A percentile compares a stretch with the other conserved stretches of the same genome.
These are phyloP conservation scores for Aphelinus atriplicis DNA, from an alignment of 1,140 invertebrate genomes.

Conservation along the genomic window DNA sequence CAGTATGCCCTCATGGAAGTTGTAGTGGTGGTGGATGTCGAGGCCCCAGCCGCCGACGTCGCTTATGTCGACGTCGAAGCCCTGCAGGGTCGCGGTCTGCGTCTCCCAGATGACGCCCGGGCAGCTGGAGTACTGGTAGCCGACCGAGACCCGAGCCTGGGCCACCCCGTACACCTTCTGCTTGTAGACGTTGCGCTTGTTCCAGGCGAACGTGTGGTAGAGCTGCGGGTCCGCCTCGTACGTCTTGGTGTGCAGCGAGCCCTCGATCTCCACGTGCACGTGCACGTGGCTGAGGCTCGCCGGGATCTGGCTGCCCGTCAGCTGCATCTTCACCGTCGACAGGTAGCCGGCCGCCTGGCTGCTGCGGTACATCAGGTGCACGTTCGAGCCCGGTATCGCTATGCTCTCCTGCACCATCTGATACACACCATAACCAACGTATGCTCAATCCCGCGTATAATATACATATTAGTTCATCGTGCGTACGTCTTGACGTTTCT, in stretches of 20 bases:
- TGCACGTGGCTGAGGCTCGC: slow-evolving; percentile 86
- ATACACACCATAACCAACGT: no score
- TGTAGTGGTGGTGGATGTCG: slow-evolving; percentile 98
- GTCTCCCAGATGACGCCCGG: slow-evolving; percentile 90
- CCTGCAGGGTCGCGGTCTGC: slow-evolving; percentile 90
- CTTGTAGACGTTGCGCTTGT: slow-evolving; percentile 95
- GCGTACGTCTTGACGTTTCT: no score
- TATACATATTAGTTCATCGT: no score
- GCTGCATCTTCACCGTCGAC: slow-evolving; percentile 89
- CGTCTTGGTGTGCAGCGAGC: slow-evolving; percentile 87
- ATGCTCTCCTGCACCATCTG: slow-evolving; percentile 96
- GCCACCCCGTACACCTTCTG: slow-evolving; percentile 94
- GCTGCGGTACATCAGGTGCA: slow-evolving; percentile 93
- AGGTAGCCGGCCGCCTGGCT: slow-evolving; percentile 91
- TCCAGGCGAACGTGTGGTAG: slow-evolving; percentile 96
- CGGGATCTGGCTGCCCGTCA: slow-evolving; percentile 85
- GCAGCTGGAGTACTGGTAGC: slow-evolving; percentile 94
- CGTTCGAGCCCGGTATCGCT: slow-evolving; percentile 88
- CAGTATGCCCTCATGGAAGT: slow-evolving; percentile 95
- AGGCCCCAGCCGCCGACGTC: slow-evolving; percentile 97
- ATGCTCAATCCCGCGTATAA: no score
- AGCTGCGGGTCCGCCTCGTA: slow-evolving; percentile 96
- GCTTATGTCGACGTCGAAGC: slow-evolving; percentile 93
- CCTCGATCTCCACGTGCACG: slow-evolving; percentile 90
- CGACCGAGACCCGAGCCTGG: slow-evolving; percentile 87